Evolutionary conservation across 2,797 vertebrate species (phyloP), one percentile per base, ranked within the genome.

Genomic region (Phoxinus dragarum): DNA sequence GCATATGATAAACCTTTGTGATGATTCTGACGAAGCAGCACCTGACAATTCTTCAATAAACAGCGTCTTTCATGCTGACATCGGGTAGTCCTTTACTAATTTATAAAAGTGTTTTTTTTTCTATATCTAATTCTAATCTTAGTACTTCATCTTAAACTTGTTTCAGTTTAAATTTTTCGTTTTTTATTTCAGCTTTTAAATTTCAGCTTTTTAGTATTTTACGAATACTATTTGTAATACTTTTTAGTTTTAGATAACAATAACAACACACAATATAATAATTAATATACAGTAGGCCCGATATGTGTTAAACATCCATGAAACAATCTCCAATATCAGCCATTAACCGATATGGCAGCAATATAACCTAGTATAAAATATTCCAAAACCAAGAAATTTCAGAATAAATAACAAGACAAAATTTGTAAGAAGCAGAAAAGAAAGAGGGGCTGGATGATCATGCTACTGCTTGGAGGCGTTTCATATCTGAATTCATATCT

Each of bases 401-500:
- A n/a, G 78, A 80, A 83, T 79, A 71, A 74, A 83, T 78, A 71
- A 54, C 11, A 76, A 69, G 52, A 42, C 49, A 84, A 67, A 68
- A 31, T 38, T 75, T 79, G 78, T 34, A 88, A 81, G n/a, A 75
- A 31, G 19, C 54, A 72, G 31, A 21, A 77, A 59, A 81, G 42
- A 71, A 72, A 69, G 23, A 14, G 36, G 67, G 87, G 68, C 85
- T 85, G 36, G 36, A 86, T 73, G 76, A 85, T 87, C 72, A 67
- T 86, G 31, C 68, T 66, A 64, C 40, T 69, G 49, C 21, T 27
- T 47, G 31, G 49, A 86, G 68, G n/a, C 44, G 11, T 83, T 81
- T 86, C 81, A 76, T 86, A 81, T 88, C 80, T 52, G 69, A 17
- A 31, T 68, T 79, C 77, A 59, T 86, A 31, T 89, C 82, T 84